These are phyloP conservation scores for Cryptocheilus praepositus DNA, from an alignment of 2,888 invertebrate species.

Conservation along the genomic window DNA sequence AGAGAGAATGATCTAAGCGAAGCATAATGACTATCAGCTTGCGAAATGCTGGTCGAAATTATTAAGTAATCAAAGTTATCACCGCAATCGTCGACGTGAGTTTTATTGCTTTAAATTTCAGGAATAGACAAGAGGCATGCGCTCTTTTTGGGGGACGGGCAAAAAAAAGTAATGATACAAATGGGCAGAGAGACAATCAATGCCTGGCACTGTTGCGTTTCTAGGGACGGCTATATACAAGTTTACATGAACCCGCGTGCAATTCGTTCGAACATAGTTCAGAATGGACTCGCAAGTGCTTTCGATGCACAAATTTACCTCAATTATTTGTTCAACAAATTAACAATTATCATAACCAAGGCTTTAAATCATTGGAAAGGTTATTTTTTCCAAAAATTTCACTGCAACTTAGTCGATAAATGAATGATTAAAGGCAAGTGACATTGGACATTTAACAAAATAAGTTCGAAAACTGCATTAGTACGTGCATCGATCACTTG, in stretches of 20 bases:
- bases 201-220: slow-evolving; percentile 58
- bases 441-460: neutral
- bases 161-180: slow-evolving; percentile 16
- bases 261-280: slow-evolving; percentile 11
- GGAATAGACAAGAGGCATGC: slow-evolving; percentile 14
- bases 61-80: no score
- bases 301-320: no score
- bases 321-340: no score
- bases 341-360: no score
- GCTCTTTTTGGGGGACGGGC: neutral
- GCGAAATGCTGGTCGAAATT: no score
- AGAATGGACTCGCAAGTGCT: no score
- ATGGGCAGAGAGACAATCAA: slow-evolving; percentile 41
- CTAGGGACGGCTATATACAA: slow-evolving; percentile 63
- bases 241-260: slow-evolving; percentile 42
- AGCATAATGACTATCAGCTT: no score
- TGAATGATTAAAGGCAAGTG: neutral
- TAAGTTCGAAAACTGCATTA: neutral
- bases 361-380: no score
- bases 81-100: no score
- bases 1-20: no score
- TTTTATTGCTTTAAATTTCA: neutral
- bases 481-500: no score
- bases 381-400: neutral
- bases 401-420: neutral